Base-by-base conservation (phyloP, 37 sponge, comb jelly and placozoan genomes). In the Amphimedon queenslandica region DNA sequence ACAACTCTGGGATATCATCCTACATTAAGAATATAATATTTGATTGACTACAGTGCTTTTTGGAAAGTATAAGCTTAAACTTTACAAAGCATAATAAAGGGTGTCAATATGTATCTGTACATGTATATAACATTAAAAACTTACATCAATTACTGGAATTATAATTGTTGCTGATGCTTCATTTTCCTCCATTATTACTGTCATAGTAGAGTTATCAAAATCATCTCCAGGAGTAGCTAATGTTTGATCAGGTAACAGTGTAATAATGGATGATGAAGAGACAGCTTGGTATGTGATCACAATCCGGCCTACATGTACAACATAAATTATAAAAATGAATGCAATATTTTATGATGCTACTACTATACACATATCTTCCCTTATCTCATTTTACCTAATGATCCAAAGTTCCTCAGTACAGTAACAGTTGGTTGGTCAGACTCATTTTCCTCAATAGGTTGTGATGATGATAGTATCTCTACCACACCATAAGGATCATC, bases 401-500 rank as follows among this genome's bases (percentile, higher is more conserved):
- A 68, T 47, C 84, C 83, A 79, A 83, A 89, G 40, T 69, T 70
- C 57, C 92, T 86, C 51, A 86, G 43, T 27, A 92, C 40, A 29
- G 92, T 83, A 10, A 86, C 55, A 27, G 69, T 20, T 2, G 39
- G 20, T 5, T 53, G 21, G 0, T 16, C 63, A 34, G 43, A 43
- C 43, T 90, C 85, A 29, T 69, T 63, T 4, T 69, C 40, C 20
- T 34, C 51, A 2, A 82, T 55, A 37, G 34, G 55, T 42, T 55
- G 57, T 6, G 87, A 79, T 1, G 37, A 27, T 10, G 41, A 55
- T 24, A 79, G 86, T 64, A 94, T 87, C 71, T 86, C 79, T 8
- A 94, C 77, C 72, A 82, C 73, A 23, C 95, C 95, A 73, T 94
- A 91, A 3, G 95, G 90, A 36, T 80, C 75, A 60, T 94, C 76